Percentiles rank a stretch among this genome's conserved stretches.
Evolutionary conservation across 2,113 vertebrate genomes (phyloP).

Genomic region (Mirza zaza): DNA sequence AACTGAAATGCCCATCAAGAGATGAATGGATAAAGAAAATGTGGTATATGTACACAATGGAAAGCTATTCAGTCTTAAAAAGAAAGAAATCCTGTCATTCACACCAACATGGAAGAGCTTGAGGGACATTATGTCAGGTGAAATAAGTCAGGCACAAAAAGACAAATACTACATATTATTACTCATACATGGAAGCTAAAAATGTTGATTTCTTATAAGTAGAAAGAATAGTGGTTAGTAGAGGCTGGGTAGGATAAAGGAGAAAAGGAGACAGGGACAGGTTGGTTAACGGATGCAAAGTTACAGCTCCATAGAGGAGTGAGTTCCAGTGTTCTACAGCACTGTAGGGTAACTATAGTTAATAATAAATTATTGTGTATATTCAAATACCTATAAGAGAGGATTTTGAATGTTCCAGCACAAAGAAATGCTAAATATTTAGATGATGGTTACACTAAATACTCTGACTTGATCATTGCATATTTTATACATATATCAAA

Average conservation of each 20-base stretch:
- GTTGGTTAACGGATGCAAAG: neutral
- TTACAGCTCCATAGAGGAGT: neutral
- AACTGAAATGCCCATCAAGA: neutral
- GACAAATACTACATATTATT: neutral
- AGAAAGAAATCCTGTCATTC: neutral
- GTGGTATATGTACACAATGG: too few relatives aligned
- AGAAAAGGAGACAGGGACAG: neutral
- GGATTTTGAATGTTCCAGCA: neutral
- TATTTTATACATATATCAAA: neutral
- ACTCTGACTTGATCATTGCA: neutral
- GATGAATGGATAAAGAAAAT: neutral
- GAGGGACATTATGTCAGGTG: neutral
- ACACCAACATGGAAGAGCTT: neutral
- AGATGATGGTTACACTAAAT: neutral
- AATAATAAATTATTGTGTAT: neutral
- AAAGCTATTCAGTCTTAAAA: neutral
- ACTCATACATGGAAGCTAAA: neutral
- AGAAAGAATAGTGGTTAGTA: neutral
- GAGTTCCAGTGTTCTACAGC: neutral
- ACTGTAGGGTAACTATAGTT: neutral
- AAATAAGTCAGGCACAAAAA: neutral
- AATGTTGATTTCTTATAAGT: neutral
- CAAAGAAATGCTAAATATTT: neutral
- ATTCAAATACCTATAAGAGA: neutral
- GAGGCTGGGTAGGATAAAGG: neutral